Evolutionary conservation across 1,140 invertebrate genomes (phyloP).

Genomic region (Orchestia grillus): DNA sequence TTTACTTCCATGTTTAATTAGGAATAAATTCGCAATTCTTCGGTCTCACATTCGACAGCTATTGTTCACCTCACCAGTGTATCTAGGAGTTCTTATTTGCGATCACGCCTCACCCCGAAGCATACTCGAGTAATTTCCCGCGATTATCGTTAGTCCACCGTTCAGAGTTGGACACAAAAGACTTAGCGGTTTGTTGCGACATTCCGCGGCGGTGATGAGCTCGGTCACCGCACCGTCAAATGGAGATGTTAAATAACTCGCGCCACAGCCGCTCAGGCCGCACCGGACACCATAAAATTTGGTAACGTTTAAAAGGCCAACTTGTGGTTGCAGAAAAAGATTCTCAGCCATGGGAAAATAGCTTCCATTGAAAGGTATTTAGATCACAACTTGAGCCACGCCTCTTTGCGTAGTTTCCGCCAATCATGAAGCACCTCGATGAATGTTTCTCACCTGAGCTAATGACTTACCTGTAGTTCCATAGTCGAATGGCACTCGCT

Average conservation of each 20-base stretch:
- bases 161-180: neutral
- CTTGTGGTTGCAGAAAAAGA: slow-evolving; percentile 4
- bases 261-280: neutral
- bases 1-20: too few relatives aligned
- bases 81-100: neutral
- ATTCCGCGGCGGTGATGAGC: neutral
- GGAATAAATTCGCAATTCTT: too few relatives aligned
- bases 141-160: neutral
- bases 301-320: slow-evolving; percentile 14
- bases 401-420: neutral
- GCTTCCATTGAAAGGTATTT: neutral
- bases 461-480: neutral
- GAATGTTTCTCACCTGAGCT: neutral
- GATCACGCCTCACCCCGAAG: neutral
- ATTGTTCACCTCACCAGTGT: neutral
- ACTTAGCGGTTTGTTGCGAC: slow-evolving; percentile 7
- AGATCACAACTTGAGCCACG: neutral
- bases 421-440: neutral
- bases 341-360: neutral
- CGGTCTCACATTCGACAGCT: neutral
- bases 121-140: neutral
- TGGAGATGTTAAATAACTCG: slow-evolving; percentile 31
- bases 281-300: slow-evolving; percentile 15
- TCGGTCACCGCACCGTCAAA: neutral
- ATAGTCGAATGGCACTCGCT: neutral